Evolutionary conservation across 2,888 invertebrate genomes (phyloP).

Genomic region (Apoda limacodes): DNA sequence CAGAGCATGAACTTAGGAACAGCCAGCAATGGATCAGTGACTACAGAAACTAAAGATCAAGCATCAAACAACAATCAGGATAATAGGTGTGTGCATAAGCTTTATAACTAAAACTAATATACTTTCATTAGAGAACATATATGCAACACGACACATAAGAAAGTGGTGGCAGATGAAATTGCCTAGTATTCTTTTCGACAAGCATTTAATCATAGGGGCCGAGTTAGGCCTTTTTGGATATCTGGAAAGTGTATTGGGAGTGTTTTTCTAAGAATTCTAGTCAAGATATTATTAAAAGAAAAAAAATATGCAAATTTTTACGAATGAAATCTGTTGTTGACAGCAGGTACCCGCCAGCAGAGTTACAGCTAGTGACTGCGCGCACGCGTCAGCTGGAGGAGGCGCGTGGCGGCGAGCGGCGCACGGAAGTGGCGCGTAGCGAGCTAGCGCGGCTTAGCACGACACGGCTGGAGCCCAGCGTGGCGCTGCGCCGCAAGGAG

Average conservation of each 20-base stretch:
- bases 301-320: background rate
- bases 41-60: slow-evolving; percentile 40
- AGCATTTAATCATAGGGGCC: no score
- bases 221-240: no score
- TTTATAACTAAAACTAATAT: no score
- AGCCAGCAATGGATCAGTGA: slow-evolving; percentile 52
- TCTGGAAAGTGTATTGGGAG: no score
- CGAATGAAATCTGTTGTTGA: background rate
- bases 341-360: slow-evolving; percentile 54
- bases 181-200: no score
- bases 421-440: slow-evolving; percentile 76
- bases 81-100: slow-evolving; percentile 39
- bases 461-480: slow-evolving; percentile 78
- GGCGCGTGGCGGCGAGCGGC: slow-evolving; percentile 70
- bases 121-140: no score
- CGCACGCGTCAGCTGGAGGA: slow-evolving; percentile 81
- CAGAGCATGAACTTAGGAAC: slow-evolving; percentile 45
- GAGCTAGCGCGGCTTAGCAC: slow-evolving; percentile 75
- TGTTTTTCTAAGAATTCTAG: no score
- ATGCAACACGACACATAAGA: no score
- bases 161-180: no score
- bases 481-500: slow-evolving; percentile 78
- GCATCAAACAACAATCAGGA: slow-evolving; percentile 49
- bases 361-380: slow-evolving; percentile 77
- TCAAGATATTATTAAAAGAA: no score